These are phyloP conservation scores for Tinamus guttatus DNA, from an alignment of 2,113 vertebrate genomes.

Conservation along the genomic window DNA sequence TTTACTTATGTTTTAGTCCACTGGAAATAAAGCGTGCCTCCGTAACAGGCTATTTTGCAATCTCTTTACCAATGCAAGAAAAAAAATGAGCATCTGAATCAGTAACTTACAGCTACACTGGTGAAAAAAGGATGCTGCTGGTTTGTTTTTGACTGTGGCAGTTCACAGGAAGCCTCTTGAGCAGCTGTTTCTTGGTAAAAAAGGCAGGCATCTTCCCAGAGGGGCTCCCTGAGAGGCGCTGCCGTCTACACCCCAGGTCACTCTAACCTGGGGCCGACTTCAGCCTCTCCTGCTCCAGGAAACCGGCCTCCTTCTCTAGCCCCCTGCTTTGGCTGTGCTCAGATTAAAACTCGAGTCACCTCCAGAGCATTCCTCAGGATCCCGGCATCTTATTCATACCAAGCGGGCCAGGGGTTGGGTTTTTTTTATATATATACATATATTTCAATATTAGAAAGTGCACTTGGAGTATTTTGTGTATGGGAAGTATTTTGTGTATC, in stretches of 20 bases:
- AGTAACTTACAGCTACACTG: neutral
- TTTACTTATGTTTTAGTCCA: neutral
- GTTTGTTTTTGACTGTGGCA: neutral
- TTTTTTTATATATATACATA: too few relatives aligned
- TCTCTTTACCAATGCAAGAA: neutral
- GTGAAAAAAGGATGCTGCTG: neutral
- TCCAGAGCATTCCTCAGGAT: constrained; percentile 23
- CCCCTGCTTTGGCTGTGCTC: neutral
- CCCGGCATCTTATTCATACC: neutral
- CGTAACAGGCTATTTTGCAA: neutral
- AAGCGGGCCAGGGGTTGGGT: neutral
- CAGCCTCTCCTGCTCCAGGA: neutral
- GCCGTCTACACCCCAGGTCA: neutral
- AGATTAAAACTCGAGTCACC: neutral
- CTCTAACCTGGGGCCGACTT: neutral
- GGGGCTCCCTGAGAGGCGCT: accelerated
- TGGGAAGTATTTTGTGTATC: too few relatives aligned
- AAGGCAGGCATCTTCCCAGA: neutral
- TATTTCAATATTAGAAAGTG: constrained; percentile 32
- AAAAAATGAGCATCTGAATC: neutral
- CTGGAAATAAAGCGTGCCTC: neutral
- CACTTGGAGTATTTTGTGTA: neutral
- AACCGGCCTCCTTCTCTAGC: neutral
- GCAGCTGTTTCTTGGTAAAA: neutral
- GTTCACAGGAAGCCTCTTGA: neutral